These are phyloP conservation scores for Apocheima hispidaria DNA, from an alignment of 2,888 invertebrate genomes.

Conservation along the genomic window DNA sequence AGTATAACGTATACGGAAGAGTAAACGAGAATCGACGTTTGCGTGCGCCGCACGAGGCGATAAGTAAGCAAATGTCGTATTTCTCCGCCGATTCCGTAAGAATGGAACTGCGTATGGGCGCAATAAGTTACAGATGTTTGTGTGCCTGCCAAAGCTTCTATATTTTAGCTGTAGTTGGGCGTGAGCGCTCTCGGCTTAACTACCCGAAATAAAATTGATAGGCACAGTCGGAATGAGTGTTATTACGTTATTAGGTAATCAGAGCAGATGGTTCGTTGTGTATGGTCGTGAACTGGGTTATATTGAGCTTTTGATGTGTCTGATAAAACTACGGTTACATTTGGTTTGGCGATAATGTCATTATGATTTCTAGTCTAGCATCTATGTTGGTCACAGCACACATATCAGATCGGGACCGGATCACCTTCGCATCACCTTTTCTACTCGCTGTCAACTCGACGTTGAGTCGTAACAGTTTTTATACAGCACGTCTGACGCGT, in stretches of 20 bases:
- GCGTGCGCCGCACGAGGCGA: conserved; percentile 41
- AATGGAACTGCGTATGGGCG: conserved; percentile 35
- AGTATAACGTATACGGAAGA: conserved; percentile 43
- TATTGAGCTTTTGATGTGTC: background rate
- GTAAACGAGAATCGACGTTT: conserved; percentile 45
- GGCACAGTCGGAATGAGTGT: conserved; percentile 42
- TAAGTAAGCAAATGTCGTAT: conserved; percentile 46
- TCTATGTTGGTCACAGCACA: too few species aligned
- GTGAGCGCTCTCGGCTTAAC: conserved; percentile 32
- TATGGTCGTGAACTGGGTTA: background rate
- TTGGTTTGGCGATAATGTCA: background rate
- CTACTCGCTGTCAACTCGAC: too few species aligned
- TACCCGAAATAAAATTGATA: conserved; percentile 42
- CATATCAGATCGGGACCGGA: too few species aligned
- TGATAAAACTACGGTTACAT: background rate
- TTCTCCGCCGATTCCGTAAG: conserved; percentile 35
- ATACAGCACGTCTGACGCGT: too few species aligned
- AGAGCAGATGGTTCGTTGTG: conserved; percentile 16
- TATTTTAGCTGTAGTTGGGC: conserved; percentile 31
- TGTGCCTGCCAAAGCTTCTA: conserved; percentile 34
- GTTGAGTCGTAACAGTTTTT: too few species aligned
- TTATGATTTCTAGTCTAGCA: too few species aligned
- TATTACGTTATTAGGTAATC: conserved; percentile 31
- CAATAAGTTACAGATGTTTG: conserved; percentile 46
- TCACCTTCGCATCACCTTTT: too few species aligned